Conservation (phyloP, 2,113 vertebrate genomes). For the Uria lomvia region DNA sequence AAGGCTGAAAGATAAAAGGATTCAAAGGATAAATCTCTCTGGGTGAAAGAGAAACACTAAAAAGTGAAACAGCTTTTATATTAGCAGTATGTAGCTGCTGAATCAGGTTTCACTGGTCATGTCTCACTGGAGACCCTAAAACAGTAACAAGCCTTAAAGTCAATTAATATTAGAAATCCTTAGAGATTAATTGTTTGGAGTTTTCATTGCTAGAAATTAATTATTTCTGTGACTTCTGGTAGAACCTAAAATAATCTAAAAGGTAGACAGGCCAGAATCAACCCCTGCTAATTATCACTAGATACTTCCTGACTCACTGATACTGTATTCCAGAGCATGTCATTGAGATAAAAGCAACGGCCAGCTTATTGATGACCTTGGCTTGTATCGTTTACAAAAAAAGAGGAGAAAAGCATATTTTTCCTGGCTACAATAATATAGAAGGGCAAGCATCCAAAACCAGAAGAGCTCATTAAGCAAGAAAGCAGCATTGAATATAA, state of each 20-base stretch:
- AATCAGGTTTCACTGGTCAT: not conserved
- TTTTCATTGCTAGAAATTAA: not conserved
- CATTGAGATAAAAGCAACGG: not conserved
- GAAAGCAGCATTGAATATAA: slow-evolving; percentile 22
- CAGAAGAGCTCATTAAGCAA: not conserved
- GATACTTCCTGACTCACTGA: not conserved
- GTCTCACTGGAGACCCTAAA: not conserved
- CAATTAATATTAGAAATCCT: not conserved
- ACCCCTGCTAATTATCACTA: not conserved
- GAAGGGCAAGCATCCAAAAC: not conserved
- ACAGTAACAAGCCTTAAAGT: not conserved
- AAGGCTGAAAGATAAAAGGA: not conserved
- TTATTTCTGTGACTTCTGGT: not conserved
- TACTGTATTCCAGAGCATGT: not conserved
- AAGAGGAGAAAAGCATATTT: not conserved
- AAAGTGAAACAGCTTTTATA: not conserved
- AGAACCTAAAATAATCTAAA: not conserved
- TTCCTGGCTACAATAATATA: not conserved
- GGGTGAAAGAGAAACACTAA: not conserved
- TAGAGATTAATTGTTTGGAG: not conserved
- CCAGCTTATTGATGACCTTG: not conserved
- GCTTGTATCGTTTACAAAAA: not conserved
- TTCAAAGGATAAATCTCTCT: not conserved
- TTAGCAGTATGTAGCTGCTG: not conserved
- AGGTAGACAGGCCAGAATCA: not conserved